Percentiles rank a stretch among this genome's conserved stretches.
Conservation (phyloP, 2,113 vertebrate species). For the Mobula hypostoma region DNA sequence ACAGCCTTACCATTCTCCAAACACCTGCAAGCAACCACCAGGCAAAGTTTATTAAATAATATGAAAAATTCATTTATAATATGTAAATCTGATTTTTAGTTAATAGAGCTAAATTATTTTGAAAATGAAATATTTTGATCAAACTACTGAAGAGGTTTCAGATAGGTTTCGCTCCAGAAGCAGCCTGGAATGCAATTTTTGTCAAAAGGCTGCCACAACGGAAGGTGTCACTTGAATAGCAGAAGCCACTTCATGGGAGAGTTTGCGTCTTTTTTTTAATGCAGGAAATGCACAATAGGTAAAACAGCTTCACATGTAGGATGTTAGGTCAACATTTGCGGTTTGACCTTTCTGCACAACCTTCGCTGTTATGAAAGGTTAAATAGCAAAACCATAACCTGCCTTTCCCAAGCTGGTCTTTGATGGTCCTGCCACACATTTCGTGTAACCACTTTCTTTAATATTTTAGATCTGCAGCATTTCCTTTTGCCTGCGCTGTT, state of each 20-base stretch:
- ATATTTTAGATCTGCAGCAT: not conserved
- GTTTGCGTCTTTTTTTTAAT: not conserved
- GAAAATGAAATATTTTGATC: not conserved
- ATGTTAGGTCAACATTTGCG: conserved; percentile 19
- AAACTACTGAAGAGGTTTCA: not conserved
- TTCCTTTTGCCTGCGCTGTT: not conserved
- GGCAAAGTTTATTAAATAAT: not conserved
- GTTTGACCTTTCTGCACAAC: conserved; percentile 6
- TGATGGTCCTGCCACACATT: not conserved
- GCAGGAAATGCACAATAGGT: not conserved
- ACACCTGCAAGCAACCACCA: not conserved
- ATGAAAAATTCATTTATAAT: not conserved
- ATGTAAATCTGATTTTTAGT: not conserved
- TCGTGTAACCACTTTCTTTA: not conserved
- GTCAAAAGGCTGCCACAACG: not conserved
- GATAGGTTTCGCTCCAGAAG: not conserved
- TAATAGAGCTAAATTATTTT: not conserved
- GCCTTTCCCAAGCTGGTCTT: not conserved
- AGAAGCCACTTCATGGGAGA: not conserved
- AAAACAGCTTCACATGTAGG: conserved; percentile 4
- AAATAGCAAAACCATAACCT: not conserved
- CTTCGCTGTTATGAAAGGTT: not conserved
- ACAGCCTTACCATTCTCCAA: not conserved
- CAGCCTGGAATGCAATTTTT: not conserved
- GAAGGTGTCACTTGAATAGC: not conserved